phyloP scores from a whole-genome alignment of 1,140 invertebrate species.

The Amyelois transitella region DNA sequence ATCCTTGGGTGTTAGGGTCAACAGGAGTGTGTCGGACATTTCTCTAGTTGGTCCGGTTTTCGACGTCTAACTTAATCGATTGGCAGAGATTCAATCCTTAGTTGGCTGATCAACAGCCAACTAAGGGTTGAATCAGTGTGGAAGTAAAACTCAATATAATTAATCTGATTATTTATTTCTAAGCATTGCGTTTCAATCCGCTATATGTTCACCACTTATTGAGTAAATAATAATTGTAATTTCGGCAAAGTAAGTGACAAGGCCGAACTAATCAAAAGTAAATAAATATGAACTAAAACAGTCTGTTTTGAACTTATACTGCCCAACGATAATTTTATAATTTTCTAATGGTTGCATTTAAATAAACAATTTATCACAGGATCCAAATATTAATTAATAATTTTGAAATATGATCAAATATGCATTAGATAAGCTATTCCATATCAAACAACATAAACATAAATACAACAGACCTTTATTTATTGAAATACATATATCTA shows the following conservation, averaged over 20 bases:
- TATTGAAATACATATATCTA: too few relatives aligned
- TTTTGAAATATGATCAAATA: not conserved
- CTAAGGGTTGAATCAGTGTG: too few relatives aligned
- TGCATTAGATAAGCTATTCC: too few relatives aligned
- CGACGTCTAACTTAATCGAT: too few relatives aligned
- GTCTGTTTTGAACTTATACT: not conserved
- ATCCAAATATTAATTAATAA: constrained; percentile 23
- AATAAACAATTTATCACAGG: constrained; percentile 34
- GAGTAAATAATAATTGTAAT: constrained; percentile 22
- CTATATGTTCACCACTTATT: constrained; percentile 43
- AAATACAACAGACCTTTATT: too few relatives aligned
- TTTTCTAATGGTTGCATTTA: not conserved
- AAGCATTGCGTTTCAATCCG: constrained; percentile 53
- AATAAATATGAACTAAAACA: not conserved
- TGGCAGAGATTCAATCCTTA: too few relatives aligned
- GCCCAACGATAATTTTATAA: not conserved
- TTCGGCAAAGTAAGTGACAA: constrained; percentile 58
- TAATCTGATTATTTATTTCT: constrained; percentile 54
- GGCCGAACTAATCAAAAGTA: constrained; percentile 35
- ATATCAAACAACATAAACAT: too few relatives aligned
- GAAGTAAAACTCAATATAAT: constrained; percentile 26
- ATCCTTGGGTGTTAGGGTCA: too few relatives aligned
- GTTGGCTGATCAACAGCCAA: too few relatives aligned
- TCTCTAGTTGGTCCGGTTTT: too few relatives aligned
- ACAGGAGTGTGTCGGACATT: too few relatives aligned